Evolutionary conservation across 2,888 invertebrate species (phyloP), one percentile per base, ranked within the genome.

Genomic region (Cistogaster globosa): DNA sequence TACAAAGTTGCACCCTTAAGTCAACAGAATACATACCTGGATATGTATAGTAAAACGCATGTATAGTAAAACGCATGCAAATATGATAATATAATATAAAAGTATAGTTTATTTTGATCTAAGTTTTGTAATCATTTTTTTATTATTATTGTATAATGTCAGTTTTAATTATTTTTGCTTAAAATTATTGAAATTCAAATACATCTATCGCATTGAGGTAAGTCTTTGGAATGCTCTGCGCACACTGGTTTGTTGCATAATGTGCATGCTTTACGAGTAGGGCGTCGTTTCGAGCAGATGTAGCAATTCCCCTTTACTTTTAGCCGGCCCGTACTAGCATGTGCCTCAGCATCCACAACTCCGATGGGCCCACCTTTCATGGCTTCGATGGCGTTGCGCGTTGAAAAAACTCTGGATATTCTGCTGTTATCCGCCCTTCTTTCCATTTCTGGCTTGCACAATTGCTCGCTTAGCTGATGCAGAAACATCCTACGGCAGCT

Each of bases 351-450:
- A 53, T 72, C 65, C 45, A 8, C 14, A 12, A 22, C 14, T 55
- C 6, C 14, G 12, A 83, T 26, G 14, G 77, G 55, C 0, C 51
- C 45, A 38, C 78, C 74, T 14, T n/a, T 68, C n/a, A 74, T 78
- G 8, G 62, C 68, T 83, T 78, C 83, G 6, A 83, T 83, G 32
- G 74, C 78, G 55, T 74, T 82, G 55, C 63, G 69, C n/a, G 58
- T 74, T 3, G 62, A 60, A 42, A 81, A 67, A 11, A 60, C 16
- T 68, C 71, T 67, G 12, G 58, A 53, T 71, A 80, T 84, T 79
- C 58, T 26, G 20, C 58, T 63, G 38, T 79, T 75, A 69, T 45
- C 68, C 26, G 74, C 67, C 42, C 38, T 38, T 38, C 7, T 38
- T 38, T 38, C 8, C 26, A 26, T 26, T 26, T 26, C 26, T 26